These are phyloP conservation scores for Neocrepidodera transversa DNA, from an alignment of 2,888 invertebrate species.

Conservation along the genomic window DNA sequence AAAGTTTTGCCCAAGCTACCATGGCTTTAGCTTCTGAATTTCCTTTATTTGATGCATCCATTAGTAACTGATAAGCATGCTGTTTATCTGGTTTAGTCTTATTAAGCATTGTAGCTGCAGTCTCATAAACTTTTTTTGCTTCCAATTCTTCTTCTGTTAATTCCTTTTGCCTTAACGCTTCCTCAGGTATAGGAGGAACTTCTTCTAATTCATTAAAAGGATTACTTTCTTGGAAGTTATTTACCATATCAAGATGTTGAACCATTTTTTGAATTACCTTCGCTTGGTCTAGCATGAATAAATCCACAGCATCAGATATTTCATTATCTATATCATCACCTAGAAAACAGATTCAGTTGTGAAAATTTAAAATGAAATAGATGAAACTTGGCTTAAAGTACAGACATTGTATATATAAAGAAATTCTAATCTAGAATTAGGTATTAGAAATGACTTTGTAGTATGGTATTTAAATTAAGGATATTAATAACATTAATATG, in stretches of 20 bases:
- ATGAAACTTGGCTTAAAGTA: no score
- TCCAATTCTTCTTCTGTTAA: slow-evolving; percentile 72
- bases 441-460: no score
- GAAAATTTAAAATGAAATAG: no score
- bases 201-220: slow-evolving; percentile 64
- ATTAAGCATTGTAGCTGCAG: slow-evolving; percentile 73
- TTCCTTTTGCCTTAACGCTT: slow-evolving; percentile 59
- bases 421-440: no score
- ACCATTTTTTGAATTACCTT: slow-evolving; percentile 61
- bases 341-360: slow-evolving; percentile 2
- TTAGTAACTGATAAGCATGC: slow-evolving; percentile 77
- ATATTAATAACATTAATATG: no score
- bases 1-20: slow-evolving; percentile 87
- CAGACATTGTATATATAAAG: no score
- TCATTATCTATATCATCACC: slow-evolving; percentile 34
- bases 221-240: slow-evolving; percentile 41
- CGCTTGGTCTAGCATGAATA: slow-evolving; percentile 55
- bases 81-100: slow-evolving; percentile 75
- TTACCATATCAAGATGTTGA: slow-evolving; percentile 56
- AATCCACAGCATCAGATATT: slow-evolving; percentile 52
- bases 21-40: slow-evolving; percentile 83
- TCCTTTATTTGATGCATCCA: slow-evolving; percentile 80
- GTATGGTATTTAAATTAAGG: no score
- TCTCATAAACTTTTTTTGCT: slow-evolving; percentile 78
- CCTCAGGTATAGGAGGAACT: slow-evolving; percentile 63